These are phyloP conservation scores for Vulpes lagopus DNA, from an alignment of 2,113 vertebrate genomes.

Conservation along the genomic window DNA sequence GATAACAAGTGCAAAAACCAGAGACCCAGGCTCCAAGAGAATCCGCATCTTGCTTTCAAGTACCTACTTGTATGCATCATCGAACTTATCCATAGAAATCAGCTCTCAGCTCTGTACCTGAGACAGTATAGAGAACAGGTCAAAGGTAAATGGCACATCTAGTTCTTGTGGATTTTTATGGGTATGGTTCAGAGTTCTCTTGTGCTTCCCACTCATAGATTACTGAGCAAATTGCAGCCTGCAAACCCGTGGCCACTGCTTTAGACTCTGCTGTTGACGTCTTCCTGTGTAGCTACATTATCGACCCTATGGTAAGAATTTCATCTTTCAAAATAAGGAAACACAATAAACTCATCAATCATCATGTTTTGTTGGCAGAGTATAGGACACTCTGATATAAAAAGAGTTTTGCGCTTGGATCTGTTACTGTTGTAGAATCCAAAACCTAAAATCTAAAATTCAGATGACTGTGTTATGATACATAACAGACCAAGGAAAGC, in stretches of 20 bases:
- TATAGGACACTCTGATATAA: neutral
- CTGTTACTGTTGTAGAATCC: neutral
- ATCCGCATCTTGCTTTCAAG: neutral
- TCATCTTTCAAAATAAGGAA: conserved; percentile 38
- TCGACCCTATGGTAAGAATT: conserved; percentile 94
- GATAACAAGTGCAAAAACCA: too few relatives aligned
- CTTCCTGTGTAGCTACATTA: conserved; percentile 92
- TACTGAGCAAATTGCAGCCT: conserved; percentile 91
- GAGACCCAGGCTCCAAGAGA: neutral
- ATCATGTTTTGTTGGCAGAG: too few relatives aligned
- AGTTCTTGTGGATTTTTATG: neutral
- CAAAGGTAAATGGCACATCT: neutral
- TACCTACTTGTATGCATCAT: rapidly evolving
- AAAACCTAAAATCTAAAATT: neutral
- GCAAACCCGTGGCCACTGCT: conserved; percentile 95
- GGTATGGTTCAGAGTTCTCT: neutral
- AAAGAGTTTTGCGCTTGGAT: neutral
- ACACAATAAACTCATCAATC: neutral
- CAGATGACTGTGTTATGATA: neutral
- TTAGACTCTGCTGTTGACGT: conserved; percentile 93
- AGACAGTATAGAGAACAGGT: too few relatives aligned
- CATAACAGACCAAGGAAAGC: neutral
- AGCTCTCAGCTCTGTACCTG: rapidly evolving
- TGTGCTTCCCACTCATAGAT: conserved; percentile 86
- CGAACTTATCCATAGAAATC: neutral